A percentile compares a stretch with the other conserved stretches of the same genome.
These are phyloP conservation scores for Hanleya hanleyi DNA, from an alignment of 2,888 invertebrate genomes.

Conservation along the genomic window DNA sequence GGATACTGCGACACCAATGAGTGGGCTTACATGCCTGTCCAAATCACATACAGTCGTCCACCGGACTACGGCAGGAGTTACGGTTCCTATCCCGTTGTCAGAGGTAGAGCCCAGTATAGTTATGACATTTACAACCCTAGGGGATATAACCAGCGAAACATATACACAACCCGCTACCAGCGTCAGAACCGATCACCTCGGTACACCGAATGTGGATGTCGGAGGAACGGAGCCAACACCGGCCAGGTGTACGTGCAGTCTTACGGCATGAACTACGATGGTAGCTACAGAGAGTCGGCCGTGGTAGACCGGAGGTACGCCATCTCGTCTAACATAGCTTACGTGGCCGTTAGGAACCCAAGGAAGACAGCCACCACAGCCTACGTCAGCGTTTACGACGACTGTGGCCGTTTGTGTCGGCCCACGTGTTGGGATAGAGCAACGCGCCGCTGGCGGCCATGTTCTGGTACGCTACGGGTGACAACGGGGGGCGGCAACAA, in stretches of 20 bases:
- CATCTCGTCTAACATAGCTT: conserved; percentile 54
- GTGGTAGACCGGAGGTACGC: conserved; percentile 57
- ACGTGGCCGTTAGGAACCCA: conserved; percentile 59
- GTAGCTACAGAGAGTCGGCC: conserved; percentile 59
- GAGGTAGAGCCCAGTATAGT: conserved; percentile 40
- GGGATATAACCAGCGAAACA: conserved; percentile 19
- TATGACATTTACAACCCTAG: conserved; percentile 54
- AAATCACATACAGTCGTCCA: conserved; percentile 56
- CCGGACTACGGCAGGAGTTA: conserved; percentile 45
- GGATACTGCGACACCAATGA: conserved; percentile 53
- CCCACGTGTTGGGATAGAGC: conserved; percentile 53
- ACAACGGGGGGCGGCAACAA: conserved; percentile 27
- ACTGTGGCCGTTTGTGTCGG: conserved; percentile 59
- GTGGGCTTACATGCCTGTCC: conserved; percentile 62
- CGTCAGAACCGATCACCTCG: background rate
- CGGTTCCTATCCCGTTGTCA: conserved; percentile 50
- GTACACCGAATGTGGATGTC: conserved; percentile 24
- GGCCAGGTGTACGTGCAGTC: conserved; percentile 55
- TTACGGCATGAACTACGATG: conserved; percentile 59
- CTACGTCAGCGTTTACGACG: conserved; percentile 53
- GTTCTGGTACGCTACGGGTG: conserved; percentile 53
- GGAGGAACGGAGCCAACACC: conserved; percentile 21
- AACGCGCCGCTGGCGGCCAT: conserved; percentile 43
- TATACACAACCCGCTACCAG: conserved; percentile 16
- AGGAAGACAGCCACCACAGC: conserved; percentile 40